These are phyloP conservation scores for Thalassophryne amazonica DNA, from an alignment of 2,797 vertebrate genomes.

Conservation along the genomic window DNA sequence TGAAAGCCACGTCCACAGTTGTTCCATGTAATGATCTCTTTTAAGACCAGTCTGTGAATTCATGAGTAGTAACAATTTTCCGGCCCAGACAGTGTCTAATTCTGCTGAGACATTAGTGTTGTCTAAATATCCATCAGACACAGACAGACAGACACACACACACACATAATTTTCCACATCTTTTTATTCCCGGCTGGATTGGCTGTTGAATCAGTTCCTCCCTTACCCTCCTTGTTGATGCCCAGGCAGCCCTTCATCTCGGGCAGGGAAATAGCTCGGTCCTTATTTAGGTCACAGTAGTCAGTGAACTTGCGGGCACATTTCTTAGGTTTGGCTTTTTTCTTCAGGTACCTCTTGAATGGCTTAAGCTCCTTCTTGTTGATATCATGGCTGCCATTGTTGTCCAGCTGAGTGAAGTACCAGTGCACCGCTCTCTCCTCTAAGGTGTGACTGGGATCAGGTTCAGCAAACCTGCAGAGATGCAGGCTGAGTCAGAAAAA, in stretches of 20 bases:
- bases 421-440: constrained; percentile 97
- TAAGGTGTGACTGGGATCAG: constrained; percentile 94
- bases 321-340: constrained; percentile 98
- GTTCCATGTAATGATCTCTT: constrained; percentile 22
- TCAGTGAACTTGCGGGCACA: constrained; percentile 94
- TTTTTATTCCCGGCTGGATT: background rate
- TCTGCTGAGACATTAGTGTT: constrained; percentile 21
- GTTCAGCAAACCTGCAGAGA: constrained; percentile 89
- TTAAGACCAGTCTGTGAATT: constrained; percentile 24
- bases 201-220: background rate
- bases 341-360: constrained; percentile 96
- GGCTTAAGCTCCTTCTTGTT: constrained; percentile 97
- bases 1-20: constrained; percentile 3
- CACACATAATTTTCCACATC: no score
- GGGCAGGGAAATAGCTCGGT: constrained; percentile 91
- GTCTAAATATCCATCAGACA: constrained; percentile 36
- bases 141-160: no score
- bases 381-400: constrained; percentile 91
- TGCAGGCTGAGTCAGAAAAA: background rate
- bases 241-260: constrained; percentile 98
- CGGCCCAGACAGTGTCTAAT: constrained; percentile 23
- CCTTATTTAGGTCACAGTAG: constrained; percentile 98
- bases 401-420: constrained; percentile 97
- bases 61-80: constrained; percentile 28
- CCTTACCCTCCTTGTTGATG: constrained; percentile 90